These are phyloP conservation scores for Periphyllus acericola DNA, from an alignment of 2,888 invertebrate species.

Conservation along the genomic window DNA sequence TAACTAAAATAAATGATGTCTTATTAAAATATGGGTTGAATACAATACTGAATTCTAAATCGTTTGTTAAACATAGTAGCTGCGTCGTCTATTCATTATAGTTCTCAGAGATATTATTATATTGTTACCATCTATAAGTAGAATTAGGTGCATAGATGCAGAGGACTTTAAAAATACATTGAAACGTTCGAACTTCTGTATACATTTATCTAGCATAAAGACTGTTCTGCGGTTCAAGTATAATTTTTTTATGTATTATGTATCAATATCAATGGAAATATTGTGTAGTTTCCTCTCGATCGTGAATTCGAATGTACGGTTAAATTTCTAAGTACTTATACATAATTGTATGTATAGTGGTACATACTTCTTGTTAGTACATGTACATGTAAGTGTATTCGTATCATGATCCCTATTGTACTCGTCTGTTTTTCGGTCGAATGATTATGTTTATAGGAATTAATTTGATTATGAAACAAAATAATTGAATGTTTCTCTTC, in stretches of 20 bases:
- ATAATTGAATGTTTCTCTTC: not conserved
- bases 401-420: not conserved
- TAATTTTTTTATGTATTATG: not conserved
- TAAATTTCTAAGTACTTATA: not conserved
- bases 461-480: not conserved
- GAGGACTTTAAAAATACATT: not conserved
- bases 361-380: not conserved
- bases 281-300: not conserved
- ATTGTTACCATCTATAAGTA: not conserved
- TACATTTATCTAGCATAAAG: not conserved
- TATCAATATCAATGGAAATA: not conserved
- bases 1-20: not conserved
- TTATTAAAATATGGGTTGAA: conserved; percentile 3
- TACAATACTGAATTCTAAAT: not conserved
- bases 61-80: not conserved
- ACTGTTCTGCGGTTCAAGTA: not conserved
- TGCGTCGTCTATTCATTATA: not conserved
- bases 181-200: not conserved
- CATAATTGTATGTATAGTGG: not conserved
- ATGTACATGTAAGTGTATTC: not conserved
- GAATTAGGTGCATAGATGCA: not conserved
- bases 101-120: not conserved
- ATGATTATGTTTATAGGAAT: not conserved
- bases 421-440: not conserved
- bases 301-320: not conserved